phyloP scores from a whole-genome alignment of 2,797 vertebrate species.

The Myotis pilosus region DNA sequence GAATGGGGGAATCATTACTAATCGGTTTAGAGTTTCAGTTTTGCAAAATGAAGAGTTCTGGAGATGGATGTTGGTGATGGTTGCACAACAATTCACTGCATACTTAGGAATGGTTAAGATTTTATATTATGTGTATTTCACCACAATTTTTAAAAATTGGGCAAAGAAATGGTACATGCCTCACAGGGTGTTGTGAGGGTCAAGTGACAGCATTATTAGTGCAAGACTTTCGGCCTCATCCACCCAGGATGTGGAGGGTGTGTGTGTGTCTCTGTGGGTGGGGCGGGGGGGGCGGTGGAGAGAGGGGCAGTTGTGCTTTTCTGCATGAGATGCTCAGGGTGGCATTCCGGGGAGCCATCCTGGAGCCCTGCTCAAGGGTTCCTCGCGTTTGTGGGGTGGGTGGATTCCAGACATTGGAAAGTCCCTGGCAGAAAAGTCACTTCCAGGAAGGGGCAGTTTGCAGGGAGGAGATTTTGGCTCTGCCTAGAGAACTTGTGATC shows the following conservation, averaged over 20 bases:
- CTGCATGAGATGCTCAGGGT: neutral
- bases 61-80: neutral
- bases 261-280: neutral
- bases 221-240: neutral
- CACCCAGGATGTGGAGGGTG: rapidly evolving
- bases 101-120: neutral
- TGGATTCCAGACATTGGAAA: slow-evolving; percentile 48
- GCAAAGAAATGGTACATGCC: neutral
- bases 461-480: neutral
- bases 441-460: neutral
- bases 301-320: neutral
- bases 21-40: neutral
- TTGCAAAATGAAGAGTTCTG: neutral
- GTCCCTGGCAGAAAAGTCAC: slow-evolving; percentile 55
- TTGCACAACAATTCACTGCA: neutral
- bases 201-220: neutral
- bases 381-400: neutral
- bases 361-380: neutral
- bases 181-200: neutral
- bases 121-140: neutral
- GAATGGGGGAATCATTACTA: neutral
- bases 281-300: too few relatives aligned
- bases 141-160: neutral
- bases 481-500: neutral
- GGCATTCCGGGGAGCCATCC: neutral